Percentiles rank a stretch among this genome's conserved stretches.
phyloP scores from a whole-genome alignment of 1,140 invertebrate genomes.

The Marisa cornuarietis region DNA sequence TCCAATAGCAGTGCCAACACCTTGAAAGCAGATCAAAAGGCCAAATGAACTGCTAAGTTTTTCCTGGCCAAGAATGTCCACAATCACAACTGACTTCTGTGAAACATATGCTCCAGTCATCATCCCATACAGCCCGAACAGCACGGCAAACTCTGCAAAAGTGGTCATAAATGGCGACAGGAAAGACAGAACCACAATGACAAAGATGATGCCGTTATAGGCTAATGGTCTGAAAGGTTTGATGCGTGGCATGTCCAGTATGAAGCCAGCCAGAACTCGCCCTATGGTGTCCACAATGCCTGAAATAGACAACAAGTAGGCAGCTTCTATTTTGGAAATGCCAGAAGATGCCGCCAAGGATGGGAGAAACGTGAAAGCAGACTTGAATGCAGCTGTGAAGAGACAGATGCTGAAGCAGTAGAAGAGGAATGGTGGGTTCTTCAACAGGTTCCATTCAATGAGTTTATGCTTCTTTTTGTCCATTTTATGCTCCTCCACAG shows the following conservation, averaged over 20 bases:
- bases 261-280: conserved; percentile 37
- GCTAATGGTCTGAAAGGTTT: conserved; percentile 40
- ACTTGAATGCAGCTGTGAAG: conserved; percentile 46
- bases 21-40: conserved; percentile 90
- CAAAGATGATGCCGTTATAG: conserved; percentile 49
- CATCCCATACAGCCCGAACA: conserved; percentile 44
- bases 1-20: conserved; percentile 85
- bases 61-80: conserved; percentile 92
- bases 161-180: conserved; percentile 35
- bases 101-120: conserved; percentile 73
- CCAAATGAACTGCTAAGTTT: conserved; percentile 94
- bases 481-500: conserved; percentile 1
- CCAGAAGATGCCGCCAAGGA: conserved; percentile 45
- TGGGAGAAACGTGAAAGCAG: conserved; percentile 51
- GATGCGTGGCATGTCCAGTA: conserved; percentile 40
- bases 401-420: conserved; percentile 49
- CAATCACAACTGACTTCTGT: conserved; percentile 87
- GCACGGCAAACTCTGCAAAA: conserved; percentile 33
- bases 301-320: conserved; percentile 40
- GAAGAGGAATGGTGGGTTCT: conserved; percentile 43
- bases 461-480: conserved; percentile 18
- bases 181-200: conserved; percentile 38
- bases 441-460: conserved; percentile 45
- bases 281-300: conserved; percentile 47
- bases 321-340: conserved; percentile 35